Evolutionary conservation across 2,797 vertebrate species (phyloP).

Genomic region (Okamejei kenojei): DNA sequence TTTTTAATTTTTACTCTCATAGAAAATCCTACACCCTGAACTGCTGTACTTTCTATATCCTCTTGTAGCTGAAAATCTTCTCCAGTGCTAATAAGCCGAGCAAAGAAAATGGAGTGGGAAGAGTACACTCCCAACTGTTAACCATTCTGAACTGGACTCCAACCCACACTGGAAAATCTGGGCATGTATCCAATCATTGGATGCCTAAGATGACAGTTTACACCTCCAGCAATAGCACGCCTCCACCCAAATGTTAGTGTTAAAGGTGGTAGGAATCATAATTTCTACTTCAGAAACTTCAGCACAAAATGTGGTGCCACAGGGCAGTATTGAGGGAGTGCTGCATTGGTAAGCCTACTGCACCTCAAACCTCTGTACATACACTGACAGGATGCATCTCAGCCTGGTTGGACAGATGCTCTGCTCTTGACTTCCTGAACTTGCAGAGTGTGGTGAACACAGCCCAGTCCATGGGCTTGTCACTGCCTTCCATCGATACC

Average conservation of each 20-base stretch:
- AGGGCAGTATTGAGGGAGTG: background rate
- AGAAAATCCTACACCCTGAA: background rate
- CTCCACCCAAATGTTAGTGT: background rate
- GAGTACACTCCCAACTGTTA: background rate
- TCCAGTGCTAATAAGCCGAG: background rate
- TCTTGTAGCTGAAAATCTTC: background rate
- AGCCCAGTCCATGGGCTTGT: too few species aligned
- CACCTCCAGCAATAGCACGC: background rate
- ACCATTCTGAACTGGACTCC: background rate
- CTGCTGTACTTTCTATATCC: background rate
- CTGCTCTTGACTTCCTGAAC: too few species aligned
- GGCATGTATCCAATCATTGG: background rate
- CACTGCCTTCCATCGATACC: too few species aligned
- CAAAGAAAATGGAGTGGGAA: background rate
- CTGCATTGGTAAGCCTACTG: background rate
- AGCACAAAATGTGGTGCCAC: background rate
- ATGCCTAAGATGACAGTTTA: background rate
- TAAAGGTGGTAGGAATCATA: background rate
- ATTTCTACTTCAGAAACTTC: background rate
- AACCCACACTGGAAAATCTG: background rate
- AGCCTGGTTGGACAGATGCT: too few species aligned
- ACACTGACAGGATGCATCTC: too few species aligned
- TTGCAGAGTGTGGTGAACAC: too few species aligned
- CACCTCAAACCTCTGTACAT: too few species aligned
- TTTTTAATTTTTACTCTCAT: too few species aligned